Evolutionary conservation across 2,113 vertebrate species (phyloP).

Genomic region (Smithornis capensis): DNA sequence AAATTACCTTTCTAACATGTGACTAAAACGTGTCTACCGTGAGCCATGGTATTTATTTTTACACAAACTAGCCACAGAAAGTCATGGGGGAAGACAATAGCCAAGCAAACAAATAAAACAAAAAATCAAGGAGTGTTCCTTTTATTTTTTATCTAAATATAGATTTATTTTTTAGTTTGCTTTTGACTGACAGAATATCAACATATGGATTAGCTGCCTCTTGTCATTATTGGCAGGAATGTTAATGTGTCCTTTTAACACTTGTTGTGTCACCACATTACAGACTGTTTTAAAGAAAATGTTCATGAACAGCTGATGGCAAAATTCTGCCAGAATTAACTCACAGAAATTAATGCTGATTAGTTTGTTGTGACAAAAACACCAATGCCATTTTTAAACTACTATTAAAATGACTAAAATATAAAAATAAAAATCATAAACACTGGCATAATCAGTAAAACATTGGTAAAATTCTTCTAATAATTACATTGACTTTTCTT

Average conservation of each 20-base stretch:
- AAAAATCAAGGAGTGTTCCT: neutral
- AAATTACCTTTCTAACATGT: neutral
- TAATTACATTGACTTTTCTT: neutral
- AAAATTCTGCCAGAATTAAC: neutral
- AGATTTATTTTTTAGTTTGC: neutral
- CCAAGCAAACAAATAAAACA: neutral
- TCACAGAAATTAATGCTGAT: neutral
- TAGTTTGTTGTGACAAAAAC: neutral
- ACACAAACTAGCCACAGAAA: neutral
- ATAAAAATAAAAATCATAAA: neutral
- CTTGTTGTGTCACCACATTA: neutral
- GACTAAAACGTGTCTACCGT: neutral
- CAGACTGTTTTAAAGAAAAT: neutral
- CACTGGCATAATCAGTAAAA: neutral
- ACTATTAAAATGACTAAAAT: neutral
- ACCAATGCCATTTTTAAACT: neutral
- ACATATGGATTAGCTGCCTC: slow-evolving; percentile 46
- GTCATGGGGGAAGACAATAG: neutral
- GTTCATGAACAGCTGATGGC: neutral
- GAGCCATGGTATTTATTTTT: neutral
- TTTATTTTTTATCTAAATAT: neutral
- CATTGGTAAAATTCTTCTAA: neutral
- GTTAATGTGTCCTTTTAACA: neutral
- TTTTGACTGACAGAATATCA: neutral
- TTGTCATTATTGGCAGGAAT: slow-evolving; percentile 14